Conservation (phyloP, 2,113 vertebrate genomes). For the Callionymus lyra region DNA sequence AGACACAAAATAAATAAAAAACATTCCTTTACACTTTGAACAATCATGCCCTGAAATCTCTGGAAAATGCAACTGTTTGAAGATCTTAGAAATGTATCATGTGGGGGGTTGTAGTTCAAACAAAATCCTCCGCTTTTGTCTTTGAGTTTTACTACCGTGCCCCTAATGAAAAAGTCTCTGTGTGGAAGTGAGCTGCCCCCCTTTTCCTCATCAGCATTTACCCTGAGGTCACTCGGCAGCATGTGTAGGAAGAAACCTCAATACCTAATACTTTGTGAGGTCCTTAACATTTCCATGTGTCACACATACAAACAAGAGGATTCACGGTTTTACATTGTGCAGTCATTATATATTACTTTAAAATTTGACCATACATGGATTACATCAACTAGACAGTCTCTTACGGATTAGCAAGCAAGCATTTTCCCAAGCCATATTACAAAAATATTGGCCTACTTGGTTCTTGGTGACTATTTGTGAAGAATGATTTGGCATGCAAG, state of each 20-base stretch:
- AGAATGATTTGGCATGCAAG: no score
- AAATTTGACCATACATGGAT: no score
- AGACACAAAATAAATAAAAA: no score
- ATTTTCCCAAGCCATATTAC: no score
- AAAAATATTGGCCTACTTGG: no score
- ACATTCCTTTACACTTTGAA: no score
- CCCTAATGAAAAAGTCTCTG: constrained; percentile 32
- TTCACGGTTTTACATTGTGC: constrained; percentile 22
- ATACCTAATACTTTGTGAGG: constrained; percentile 27
- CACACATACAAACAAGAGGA: constrained; percentile 49
- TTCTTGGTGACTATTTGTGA: no score
- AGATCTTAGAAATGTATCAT: no score
- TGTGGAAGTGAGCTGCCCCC: constrained; percentile 16
- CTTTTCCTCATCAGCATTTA: constrained; percentile 16
- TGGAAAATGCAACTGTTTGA: constrained; percentile 4
- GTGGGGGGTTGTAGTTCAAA: constrained; percentile 9
- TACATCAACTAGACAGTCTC: no score
- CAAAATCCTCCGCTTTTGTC: constrained; percentile 11
- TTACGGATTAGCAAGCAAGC: no score
- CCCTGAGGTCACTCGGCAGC: constrained; percentile 45
- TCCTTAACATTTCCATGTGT: constrained; percentile 50
- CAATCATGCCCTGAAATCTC: not conserved
- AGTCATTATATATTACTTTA: no score
- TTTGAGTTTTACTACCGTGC: constrained; percentile 19
- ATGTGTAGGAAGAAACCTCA: constrained; percentile 4